These are phyloP conservation scores for Drosophila yooni DNA, from an alignment of 2,888 invertebrate genomes.

Conservation along the genomic window DNA sequence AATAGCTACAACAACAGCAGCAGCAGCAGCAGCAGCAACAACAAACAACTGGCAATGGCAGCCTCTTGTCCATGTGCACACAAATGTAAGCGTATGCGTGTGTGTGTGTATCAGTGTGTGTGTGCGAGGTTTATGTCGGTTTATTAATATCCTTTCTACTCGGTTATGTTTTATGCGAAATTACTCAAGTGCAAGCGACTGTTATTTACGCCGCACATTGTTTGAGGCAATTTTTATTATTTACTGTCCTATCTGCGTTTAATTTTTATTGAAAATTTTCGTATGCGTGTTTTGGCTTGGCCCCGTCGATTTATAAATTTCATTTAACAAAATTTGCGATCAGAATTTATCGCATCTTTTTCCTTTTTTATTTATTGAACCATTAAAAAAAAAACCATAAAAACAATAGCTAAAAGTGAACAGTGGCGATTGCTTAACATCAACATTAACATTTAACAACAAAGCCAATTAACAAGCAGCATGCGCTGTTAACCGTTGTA, in stretches of 20 bases:
- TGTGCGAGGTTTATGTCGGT: conserved; percentile 70
- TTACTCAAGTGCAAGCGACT: conserved; percentile 80
- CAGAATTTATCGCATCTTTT: conserved; percentile 54
- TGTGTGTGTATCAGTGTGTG: conserved; percentile 23
- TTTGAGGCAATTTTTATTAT: conserved; percentile 37
- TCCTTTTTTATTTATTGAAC: conserved; percentile 48
- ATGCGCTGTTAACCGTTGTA: conserved; percentile 37
- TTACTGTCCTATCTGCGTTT: conserved; percentile 21
- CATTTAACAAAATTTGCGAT: conserved; percentile 64
- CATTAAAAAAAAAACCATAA: conserved; percentile 4
- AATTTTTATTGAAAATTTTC: conserved; percentile 56
- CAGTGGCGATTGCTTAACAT: conserved; percentile 24
- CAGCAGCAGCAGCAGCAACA: conserved; percentile 31
- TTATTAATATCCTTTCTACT: conserved; percentile 82
- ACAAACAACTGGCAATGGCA: conserved; percentile 57
- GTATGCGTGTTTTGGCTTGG: conserved; percentile 58
- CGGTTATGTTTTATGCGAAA: conserved; percentile 79
- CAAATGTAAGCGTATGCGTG: conserved; percentile 26
- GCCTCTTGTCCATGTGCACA: conserved; percentile 54
- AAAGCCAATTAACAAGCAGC: conserved; percentile 42
- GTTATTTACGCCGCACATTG: conserved; percentile 67
- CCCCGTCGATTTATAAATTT: conserved; percentile 43
- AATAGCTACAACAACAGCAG: conserved; percentile 34
- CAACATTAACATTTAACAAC: conserved; percentile 31
- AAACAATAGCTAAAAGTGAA: conserved; percentile 13